These are phyloP conservation scores for Neodiprion lecontei DNA, from an alignment of 1,140 invertebrate genomes.

Conservation along the genomic window DNA sequence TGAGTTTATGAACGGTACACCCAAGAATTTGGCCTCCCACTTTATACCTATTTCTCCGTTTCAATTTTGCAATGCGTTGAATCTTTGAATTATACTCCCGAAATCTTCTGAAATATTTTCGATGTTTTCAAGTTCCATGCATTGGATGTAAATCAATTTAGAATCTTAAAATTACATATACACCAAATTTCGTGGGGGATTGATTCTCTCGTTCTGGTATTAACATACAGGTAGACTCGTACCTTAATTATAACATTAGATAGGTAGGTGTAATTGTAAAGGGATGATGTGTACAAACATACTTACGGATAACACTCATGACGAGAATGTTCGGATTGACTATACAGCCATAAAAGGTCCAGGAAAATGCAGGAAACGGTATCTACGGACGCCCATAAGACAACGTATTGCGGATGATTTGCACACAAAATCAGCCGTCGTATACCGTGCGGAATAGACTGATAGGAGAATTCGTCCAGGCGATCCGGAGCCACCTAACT, in stretches of 20 bases:
- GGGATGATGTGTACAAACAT: not conserved
- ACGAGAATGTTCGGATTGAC: not conserved
- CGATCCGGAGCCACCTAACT: conserved; percentile 29
- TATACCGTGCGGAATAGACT: conserved; percentile 24
- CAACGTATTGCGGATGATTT: not conserved
- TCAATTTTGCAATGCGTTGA: too few relatives aligned
- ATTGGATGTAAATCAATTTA: too few relatives aligned
- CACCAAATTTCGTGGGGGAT: too few relatives aligned
- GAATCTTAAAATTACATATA: too few relatives aligned
- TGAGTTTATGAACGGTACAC: too few relatives aligned
- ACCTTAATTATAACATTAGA: not conserved
- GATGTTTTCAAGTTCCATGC: too few relatives aligned
- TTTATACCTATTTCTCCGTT: too few relatives aligned
- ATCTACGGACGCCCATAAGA: conserved; percentile 20
- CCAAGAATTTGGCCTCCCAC: too few relatives aligned
- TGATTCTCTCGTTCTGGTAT: too few relatives aligned
- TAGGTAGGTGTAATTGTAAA: not conserved
- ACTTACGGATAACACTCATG: not conserved
- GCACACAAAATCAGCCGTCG: conserved; percentile 10
- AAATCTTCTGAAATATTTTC: too few relatives aligned
- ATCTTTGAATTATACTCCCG: too few relatives aligned
- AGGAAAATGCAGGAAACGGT: conserved; percentile 24
- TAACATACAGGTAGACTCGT: too few relatives aligned
- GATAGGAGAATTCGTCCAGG: conserved; percentile 26
- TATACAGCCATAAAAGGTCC: conserved; percentile 8